Evolutionary conservation across 35 echinoderm and acorn worm species (phyloP), one percentile per base, ranked within the genome.

Genomic region (Ophioderma brevispina): DNA sequence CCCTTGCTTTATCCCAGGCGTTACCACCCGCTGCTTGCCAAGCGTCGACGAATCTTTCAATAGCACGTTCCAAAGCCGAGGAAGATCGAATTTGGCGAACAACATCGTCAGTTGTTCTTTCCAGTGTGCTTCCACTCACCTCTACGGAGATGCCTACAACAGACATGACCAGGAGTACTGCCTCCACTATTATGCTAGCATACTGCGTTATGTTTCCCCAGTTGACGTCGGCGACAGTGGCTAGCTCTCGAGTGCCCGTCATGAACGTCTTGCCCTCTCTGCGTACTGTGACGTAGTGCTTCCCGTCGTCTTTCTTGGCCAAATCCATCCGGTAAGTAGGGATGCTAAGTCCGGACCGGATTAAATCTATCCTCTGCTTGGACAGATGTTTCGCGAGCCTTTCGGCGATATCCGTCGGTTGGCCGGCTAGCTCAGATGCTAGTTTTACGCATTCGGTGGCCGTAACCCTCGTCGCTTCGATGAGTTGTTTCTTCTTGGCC

Each of bases 391-490:
- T 91, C 31, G 80, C 33, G 31, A 91, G 38, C 11, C 80, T 33
- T 40, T 77, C 28, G 10, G 56, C 15, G 39, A 84, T 76, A 40
- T 91, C 38, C 34, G 31, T 36, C 19, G 79, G 70, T 40, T 84
- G 21, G 30, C 37, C 59, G 23, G 36, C 36, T 32, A 91, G 46
- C 64, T 91, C 81, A 23, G 82, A 3, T 32, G 55, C 39, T 23
- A 84, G 89, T 82, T 78, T 64, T 33, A 91, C 28, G 36, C 80
- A 84, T 91, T 91, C 89, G 37, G 35, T 49, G 0, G 89, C 89
- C 1, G 89, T 78, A 33, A 11, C 80, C 30, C 37, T 84, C 23
- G 89, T 81, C 13, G 89, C 89, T 78, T 91, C 36, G 17, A 84
- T 77, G 25, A 91, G 13, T 31, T 91, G 40, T 0, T 82, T 63